Conservation (phyloP, 1,140 invertebrate species). For the Drosophila bipectinata region DNA sequence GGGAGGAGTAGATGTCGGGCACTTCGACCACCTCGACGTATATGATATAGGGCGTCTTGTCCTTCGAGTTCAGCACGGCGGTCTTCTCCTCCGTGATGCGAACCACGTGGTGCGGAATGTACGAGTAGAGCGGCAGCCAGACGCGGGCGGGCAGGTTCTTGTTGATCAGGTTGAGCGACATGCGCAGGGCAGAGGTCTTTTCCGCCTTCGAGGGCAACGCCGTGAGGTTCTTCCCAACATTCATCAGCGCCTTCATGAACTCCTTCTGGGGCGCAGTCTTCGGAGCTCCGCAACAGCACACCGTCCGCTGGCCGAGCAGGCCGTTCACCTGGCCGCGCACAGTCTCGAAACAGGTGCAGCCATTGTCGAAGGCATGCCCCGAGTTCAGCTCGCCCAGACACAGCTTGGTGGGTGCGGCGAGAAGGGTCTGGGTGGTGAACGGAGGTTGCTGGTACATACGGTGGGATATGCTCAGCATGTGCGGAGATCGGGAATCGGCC, state of each 20-base stretch:
- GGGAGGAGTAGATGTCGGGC: slow-evolving; percentile 92
- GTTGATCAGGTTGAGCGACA: slow-evolving; percentile 96
- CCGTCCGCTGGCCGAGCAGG: slow-evolving; percentile 88
- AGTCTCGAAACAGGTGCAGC: slow-evolving; percentile 91
- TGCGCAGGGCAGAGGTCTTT: slow-evolving; percentile 94
- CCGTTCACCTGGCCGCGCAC: slow-evolving; percentile 90
- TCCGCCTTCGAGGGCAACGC: slow-evolving; percentile 97
- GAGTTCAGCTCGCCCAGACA: slow-evolving; percentile 96
- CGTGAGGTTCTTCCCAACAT: slow-evolving; percentile 95
- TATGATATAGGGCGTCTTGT: slow-evolving; percentile 99
- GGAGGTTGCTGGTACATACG: slow-evolving; percentile 83
- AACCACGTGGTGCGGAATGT: slow-evolving; percentile 96
- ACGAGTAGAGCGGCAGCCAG: slow-evolving; percentile 97
- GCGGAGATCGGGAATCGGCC: slow-evolving; percentile 61
- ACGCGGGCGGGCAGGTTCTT: slow-evolving; percentile 98
- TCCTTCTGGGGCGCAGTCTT: slow-evolving; percentile 93
- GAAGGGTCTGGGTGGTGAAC: slow-evolving; percentile 73
- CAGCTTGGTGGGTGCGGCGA: slow-evolving; percentile 85
- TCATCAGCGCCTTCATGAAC: slow-evolving; percentile 94
- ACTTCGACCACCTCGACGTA: slow-evolving; percentile 98
- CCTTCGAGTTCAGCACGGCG: slow-evolving; percentile 99
- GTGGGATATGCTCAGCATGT: slow-evolving; percentile 72
- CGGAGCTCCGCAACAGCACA: slow-evolving; percentile 91
- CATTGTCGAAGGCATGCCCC: slow-evolving; percentile 97
- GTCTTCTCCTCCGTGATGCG: slow-evolving; percentile 95